phyloP scores from a whole-genome alignment of 2,797 vertebrate genomes.

The Amblyraja radiata region DNA sequence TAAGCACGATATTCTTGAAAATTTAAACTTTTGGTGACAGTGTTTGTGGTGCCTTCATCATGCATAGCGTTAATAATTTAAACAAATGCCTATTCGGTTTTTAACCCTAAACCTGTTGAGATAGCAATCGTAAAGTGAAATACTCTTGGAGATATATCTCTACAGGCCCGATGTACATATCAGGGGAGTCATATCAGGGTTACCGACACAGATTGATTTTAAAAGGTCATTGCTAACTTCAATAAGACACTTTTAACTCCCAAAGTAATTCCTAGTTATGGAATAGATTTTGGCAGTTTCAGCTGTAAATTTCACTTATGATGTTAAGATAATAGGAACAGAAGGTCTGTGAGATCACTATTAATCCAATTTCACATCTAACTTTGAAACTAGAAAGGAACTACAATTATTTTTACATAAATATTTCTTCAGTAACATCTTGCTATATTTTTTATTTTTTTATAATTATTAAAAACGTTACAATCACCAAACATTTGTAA shows the following conservation, averaged over 20 bases:
- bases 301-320: background rate
- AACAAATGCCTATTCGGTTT: background rate
- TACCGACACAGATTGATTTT: background rate
- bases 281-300: background rate
- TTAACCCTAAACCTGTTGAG: background rate
- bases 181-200: background rate
- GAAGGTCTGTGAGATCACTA: background rate
- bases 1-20: background rate
- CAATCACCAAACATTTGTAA: background rate
- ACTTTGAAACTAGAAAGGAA: background rate
- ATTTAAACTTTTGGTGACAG: background rate
- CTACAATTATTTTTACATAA: background rate
- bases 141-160: background rate
- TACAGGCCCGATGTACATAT: background rate
- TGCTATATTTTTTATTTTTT: background rate
- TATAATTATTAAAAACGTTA: background rate
- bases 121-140: background rate
- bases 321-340: background rate
- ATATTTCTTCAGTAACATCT: background rate
- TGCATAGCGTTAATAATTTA: background rate
- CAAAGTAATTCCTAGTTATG: background rate
- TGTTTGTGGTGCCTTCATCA: background rate
- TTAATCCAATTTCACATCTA: background rate
- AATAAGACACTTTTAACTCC: background rate
- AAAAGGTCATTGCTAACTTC: background rate